These are phyloP conservation scores for rat (Rattus norvegicus) DNA, from an alignment of 2,113 vertebrate species.

Conservation along the genomic window GRCr8 NC_086039.1:141412001-141412500, in stretches of 20 bases:
- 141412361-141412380: not conserved
- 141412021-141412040: not conserved
- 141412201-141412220: not conserved
- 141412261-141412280: not conserved
- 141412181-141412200: too few relatives aligned
- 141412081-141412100: not conserved
- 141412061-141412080: not conserved
- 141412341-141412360: not conserved
- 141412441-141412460: too few relatives aligned
- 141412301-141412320: not conserved
- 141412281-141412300: not conserved
- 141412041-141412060: not conserved
- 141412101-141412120: too few relatives aligned
- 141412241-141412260: not conserved
- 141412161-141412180: too few relatives aligned
- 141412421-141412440: too few relatives aligned
- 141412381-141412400: too few relatives aligned
- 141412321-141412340: not conserved
- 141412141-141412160: too few relatives aligned
- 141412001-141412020: not conserved
- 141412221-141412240: not conserved
- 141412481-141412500: too few relatives aligned
- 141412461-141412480: too few relatives aligned
- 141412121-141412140: not conserved
- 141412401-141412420: too few relatives aligned